phyloP scores from a whole-genome alignment of 2,797 vertebrate genomes.

The Limnodromus scolopaceus region DNA sequence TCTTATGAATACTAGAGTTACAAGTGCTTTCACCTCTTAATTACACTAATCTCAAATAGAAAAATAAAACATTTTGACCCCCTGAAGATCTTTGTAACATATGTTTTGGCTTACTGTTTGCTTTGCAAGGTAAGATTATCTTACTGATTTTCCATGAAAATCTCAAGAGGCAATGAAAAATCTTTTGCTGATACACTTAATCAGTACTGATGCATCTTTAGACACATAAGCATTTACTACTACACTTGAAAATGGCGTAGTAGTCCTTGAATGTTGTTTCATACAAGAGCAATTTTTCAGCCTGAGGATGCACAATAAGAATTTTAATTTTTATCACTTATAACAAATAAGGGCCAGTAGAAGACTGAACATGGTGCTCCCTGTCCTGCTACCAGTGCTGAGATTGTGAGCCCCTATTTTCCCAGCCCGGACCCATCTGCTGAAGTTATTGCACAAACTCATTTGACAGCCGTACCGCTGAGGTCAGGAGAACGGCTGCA shows the following conservation, averaged over 20 bases:
- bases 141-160: neutral
- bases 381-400: neutral
- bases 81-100: neutral
- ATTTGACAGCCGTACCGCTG: neutral
- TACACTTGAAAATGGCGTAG: neutral
- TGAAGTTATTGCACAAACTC: neutral
- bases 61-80: neutral
- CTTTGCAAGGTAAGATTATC: neutral
- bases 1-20: neutral
- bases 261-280: neutral
- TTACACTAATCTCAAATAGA: neutral
- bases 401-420: neutral
- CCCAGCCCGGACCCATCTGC: neutral
- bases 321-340: neutral
- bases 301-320: neutral
- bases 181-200: neutral
- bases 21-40: neutral
- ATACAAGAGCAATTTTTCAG: neutral
- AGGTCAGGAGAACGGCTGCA: neutral
- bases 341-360: neutral
- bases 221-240: neutral
- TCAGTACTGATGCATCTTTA: neutral
- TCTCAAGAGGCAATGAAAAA: neutral
- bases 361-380: neutral
- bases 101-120: neutral